Evolutionary conservation across 1,140 invertebrate species (phyloP).

Genomic region (Papilio polyxenes): DNA sequence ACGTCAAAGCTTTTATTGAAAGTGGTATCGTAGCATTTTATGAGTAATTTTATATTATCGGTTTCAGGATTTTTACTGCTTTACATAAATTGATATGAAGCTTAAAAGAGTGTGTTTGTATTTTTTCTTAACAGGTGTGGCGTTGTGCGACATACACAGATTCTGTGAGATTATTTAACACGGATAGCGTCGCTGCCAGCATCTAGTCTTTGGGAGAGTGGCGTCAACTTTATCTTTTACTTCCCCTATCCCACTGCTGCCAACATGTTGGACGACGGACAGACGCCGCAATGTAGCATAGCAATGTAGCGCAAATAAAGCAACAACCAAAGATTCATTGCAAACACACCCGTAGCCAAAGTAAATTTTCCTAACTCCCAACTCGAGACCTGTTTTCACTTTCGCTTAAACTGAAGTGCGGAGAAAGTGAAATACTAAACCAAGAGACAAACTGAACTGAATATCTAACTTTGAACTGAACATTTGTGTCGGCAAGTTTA

Average conservation of each 20-base stretch:
- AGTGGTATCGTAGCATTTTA: slow-evolving; percentile 5
- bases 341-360: neutral
- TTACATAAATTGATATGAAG: slow-evolving; percentile 7
- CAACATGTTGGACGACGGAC: neutral
- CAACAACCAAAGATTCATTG: neutral
- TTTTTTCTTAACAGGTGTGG: no score
- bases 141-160: no score
- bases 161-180: no score
- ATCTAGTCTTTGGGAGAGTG: no score
- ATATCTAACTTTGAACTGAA: slow-evolving; percentile 1
- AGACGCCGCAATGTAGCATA: neutral
- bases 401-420: neutral
- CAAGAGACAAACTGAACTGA: slow-evolving; percentile 12
- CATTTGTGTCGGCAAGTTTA: neutral
- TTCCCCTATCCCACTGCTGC: neutral
- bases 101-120: neutral
- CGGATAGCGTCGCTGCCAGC: no score
- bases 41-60: slow-evolving; percentile 11
- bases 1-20: slow-evolving; percentile 2
- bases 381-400: neutral
- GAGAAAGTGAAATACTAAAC: slow-evolving; percentile 17
- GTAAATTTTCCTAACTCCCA: neutral
- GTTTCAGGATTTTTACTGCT: neutral
- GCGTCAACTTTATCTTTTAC: no score
- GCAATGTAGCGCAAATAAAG: neutral